Evolutionary conservation across 1,140 invertebrate genomes (phyloP).

Genomic region (Diploscapter pachys): DNA sequence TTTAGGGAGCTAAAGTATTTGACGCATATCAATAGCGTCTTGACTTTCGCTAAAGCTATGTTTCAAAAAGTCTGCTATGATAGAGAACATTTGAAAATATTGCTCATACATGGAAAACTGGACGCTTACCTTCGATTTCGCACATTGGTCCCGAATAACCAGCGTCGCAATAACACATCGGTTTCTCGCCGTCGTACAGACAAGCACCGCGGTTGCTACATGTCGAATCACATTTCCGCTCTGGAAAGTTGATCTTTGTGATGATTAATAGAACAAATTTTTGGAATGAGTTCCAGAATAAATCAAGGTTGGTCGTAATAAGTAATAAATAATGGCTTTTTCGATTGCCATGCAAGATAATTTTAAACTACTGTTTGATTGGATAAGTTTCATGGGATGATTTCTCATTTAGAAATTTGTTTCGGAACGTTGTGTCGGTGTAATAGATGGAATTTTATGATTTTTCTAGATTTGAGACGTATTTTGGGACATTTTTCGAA

Average conservation of each 20-base stretch:
- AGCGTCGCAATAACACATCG: constrained; percentile 47
- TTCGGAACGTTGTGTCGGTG: no score
- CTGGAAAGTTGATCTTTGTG: constrained; percentile 28
- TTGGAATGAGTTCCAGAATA: background rate
- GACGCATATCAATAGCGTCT: no score
- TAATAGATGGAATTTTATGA: no score
- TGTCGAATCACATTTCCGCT: constrained; percentile 42
- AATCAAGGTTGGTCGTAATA: background rate
- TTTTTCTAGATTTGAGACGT: no score
- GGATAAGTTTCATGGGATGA: no score
- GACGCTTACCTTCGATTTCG: constrained; percentile 38
- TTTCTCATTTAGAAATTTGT: no score
- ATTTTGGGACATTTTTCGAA: no score
- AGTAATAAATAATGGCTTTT: background rate
- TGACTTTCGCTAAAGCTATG: no score
- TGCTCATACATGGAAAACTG: background rate
- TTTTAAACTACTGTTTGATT: background rate
- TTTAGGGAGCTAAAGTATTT: no score
- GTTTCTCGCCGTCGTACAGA: constrained; percentile 43
- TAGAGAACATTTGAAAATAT: background rate
- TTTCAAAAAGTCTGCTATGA: no score
- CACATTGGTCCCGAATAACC: constrained; percentile 43
- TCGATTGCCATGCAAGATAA: background rate
- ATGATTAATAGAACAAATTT: background rate
- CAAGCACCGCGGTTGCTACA: constrained; percentile 47